A percentile compares a stretch with the other conserved stretches of the same genome.
These are phyloP conservation scores for Nesogale talazaci DNA, from an alignment of 2,113 vertebrate species.

Conservation along the genomic window DNA sequence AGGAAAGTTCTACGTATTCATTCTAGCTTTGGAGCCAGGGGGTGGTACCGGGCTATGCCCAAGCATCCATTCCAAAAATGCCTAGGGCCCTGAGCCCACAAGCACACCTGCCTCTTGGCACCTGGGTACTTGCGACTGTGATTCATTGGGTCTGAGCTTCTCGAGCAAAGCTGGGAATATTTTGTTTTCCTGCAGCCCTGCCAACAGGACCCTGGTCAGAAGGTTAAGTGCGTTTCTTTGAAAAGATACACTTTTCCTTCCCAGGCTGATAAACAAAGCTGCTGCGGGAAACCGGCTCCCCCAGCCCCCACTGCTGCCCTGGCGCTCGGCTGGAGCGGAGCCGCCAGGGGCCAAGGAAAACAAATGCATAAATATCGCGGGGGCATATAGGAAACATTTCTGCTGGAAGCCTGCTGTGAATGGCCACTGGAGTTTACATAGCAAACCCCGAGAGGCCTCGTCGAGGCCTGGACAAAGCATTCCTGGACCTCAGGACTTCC, in stretches of 20 bases:
- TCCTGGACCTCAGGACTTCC: conserved; percentile 23
- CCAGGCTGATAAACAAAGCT: conserved; percentile 78
- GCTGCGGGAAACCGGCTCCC: conserved; percentile 79
- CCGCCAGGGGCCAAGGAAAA: conserved; percentile 81
- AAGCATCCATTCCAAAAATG: not conserved
- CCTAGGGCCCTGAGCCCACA: not conserved
- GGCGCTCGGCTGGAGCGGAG: conserved; percentile 54
- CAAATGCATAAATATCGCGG: conserved; percentile 68
- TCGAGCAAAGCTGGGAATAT: conserved; percentile 3
- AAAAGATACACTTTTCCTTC: conserved; percentile 75
- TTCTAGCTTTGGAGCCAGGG: not conserved
- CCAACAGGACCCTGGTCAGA: conserved; percentile 53
- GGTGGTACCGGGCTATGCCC: not conserved
- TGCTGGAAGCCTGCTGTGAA: conserved; percentile 77
- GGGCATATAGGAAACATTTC: conserved; percentile 78
- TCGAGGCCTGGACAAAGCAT: not conserved
- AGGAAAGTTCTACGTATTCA: fast-evolving
- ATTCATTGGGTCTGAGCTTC: conserved; percentile 23
- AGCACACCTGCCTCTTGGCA: not conserved
- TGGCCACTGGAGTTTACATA: conserved; percentile 71
- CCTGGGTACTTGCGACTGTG: not conserved
- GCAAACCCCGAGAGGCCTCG: not conserved
- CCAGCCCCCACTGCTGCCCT: not conserved
- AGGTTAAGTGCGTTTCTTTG: conserved; percentile 74
- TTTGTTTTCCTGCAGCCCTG: conserved; percentile 57